Evolutionary conservation across 1,140 invertebrate species (phyloP).

Genomic region (Bilobella aurantiaca): DNA sequence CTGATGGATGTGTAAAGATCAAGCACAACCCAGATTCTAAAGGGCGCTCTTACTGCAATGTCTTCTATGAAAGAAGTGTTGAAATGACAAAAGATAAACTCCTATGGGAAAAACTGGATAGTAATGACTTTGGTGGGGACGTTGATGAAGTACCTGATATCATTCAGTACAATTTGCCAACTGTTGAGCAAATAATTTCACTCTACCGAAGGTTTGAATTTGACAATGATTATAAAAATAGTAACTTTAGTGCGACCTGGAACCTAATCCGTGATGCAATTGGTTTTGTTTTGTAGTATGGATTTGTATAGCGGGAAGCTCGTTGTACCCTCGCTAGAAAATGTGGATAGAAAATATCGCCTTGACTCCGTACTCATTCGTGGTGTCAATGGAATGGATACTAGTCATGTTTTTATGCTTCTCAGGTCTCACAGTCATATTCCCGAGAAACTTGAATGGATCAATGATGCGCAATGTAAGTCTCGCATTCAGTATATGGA

Average conservation of each 20-base stretch:
- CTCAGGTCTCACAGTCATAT: conserved; percentile 54
- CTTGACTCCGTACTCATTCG: conserved; percentile 62
- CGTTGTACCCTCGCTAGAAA: conserved; percentile 7
- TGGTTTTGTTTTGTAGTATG: not conserved
- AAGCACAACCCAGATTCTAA: not conserved
- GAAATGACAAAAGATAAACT: conserved; percentile 48
- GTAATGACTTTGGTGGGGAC: conserved; percentile 53
- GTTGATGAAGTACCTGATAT: conserved; percentile 54
- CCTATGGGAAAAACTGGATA: conserved; percentile 52
- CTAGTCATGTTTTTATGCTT: conserved; percentile 66
- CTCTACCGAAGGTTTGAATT: conserved; percentile 48
- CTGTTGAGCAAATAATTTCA: conserved; percentile 50
- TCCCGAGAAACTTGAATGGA: conserved; percentile 65
- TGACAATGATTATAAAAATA: not conserved
- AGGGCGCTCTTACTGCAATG: not conserved
- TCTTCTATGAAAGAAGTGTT: conserved; percentile 43
- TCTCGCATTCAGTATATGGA: conserved; percentile 18
- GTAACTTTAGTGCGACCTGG: too few relatives aligned
- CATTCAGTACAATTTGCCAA: conserved; percentile 44
- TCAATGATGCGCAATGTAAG: conserved; percentile 64
- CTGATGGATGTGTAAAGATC: not conserved
- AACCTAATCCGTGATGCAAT: not conserved
- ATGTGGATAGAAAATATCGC: conserved; percentile 41
- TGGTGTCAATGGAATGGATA: conserved; percentile 62
- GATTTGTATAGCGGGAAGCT: not conserved